Percentiles rank a stretch among this genome's conserved stretches.
Evolutionary conservation across 2,113 vertebrate genomes (phyloP).

Genomic region (Crotophaga sulcirostris): DNA sequence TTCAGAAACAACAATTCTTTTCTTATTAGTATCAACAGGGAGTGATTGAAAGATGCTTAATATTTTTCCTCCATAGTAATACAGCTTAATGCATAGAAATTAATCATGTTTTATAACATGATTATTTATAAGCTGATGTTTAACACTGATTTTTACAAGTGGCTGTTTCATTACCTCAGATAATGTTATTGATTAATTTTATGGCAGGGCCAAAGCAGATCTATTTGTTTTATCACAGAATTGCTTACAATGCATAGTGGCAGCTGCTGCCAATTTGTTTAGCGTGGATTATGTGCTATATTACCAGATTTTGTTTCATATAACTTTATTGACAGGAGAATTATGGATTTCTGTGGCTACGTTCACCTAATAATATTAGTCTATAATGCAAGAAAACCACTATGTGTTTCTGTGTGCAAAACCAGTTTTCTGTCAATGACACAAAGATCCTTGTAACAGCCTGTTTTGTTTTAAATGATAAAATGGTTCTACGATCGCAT

Average conservation of each 20-base stretch:
- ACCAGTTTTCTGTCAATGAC: background rate
- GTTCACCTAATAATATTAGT: background rate
- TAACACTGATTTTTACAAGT: constrained; percentile 3
- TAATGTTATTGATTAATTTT: constrained; percentile 37
- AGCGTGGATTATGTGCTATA: background rate
- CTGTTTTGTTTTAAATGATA: background rate
- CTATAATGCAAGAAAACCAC: background rate
- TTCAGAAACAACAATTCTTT: background rate
- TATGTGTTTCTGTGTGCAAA: background rate
- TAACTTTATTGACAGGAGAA: background rate
- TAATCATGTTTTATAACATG: background rate
- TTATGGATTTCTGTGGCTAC: background rate
- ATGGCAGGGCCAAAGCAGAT: background rate
- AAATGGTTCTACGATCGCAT: background rate
- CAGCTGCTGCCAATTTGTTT: background rate
- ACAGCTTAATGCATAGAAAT: constrained; percentile 16
- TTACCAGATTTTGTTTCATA: background rate
- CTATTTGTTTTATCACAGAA: background rate
- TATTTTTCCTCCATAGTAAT: background rate
- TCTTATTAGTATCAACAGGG: background rate
- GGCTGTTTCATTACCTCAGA: constrained; percentile 17
- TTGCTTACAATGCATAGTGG: background rate
- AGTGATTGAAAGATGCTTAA: background rate
- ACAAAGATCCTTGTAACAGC: background rate
- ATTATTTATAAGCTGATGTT: background rate